Evolutionary conservation across 2,888 invertebrate genomes (phyloP), one percentile per base, ranked within the genome.

Genomic region (Brachynemurus nebulosus): DNA sequence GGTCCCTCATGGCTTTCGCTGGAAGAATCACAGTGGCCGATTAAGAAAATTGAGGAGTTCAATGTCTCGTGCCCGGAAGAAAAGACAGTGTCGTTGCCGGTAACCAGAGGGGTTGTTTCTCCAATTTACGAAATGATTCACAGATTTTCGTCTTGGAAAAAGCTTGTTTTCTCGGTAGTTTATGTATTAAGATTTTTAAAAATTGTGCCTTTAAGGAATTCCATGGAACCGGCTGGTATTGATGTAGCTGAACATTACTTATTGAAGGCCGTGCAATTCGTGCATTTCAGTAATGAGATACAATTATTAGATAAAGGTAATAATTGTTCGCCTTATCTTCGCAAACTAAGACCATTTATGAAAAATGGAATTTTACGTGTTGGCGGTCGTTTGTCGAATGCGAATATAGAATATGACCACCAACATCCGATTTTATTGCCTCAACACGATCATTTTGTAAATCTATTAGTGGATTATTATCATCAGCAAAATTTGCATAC

Each of bases 401-500:
- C 49, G 17, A n/a, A 34, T 14, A 18, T 48, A 36, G 3, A 1
- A 12, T 47, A 30, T 41, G 39, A 25, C 17, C 20, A 35, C 19
- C 48, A 45, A 27, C 45, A 47, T 42, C 50, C 48, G 8, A n/a
- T 37, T 4, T 17, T 48, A 8, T 37, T 50, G 14, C 45, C 48
- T 16, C 4, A 35, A 16, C 36, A 30, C 9, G 40, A 41, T 40
- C 37, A 25, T 5, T 18, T 50, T 8, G 45, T 47, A 2, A 8
- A 47, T 20, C 27, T 52, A 35, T 42, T 53, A 7, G 47, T 51
- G 12, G 50, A 50, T 19, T 44, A 52, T 45, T 42, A 33, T 17
- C 51, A 53, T 38, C 11, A 11, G 16, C 44, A 46, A 11, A 34
- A 51, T 36, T 44, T 48, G 5, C 52, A 53, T 39, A 21, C 53